These are phyloP conservation scores for Spea bombifrons DNA, from an alignment of 2,113 vertebrate genomes.

Conservation along the genomic window DNA sequence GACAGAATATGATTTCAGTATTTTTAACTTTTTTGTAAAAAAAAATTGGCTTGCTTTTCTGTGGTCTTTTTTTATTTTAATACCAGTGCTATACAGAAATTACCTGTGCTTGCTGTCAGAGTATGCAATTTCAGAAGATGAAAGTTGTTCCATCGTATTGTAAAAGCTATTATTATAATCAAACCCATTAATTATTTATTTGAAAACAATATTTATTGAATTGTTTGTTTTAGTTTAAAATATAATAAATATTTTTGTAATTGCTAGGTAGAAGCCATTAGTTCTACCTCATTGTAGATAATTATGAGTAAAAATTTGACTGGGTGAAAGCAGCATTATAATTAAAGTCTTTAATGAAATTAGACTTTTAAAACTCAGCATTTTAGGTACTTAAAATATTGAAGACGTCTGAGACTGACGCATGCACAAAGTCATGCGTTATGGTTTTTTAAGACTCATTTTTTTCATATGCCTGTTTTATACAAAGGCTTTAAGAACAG, in stretches of 20 bases:
- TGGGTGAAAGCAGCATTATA: not conserved
- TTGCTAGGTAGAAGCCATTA: constrained; percentile 1
- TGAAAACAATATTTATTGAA: not conserved
- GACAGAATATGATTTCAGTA: too few relatives aligned
- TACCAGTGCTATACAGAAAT: not conserved
- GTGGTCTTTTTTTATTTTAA: not conserved
- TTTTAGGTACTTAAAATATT: not conserved
- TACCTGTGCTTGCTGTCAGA: not conserved
- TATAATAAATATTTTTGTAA: not conserved
- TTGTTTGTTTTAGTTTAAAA: not conserved
- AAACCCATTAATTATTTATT: not conserved
- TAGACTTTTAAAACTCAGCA: not conserved
- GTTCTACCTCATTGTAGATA: not conserved
- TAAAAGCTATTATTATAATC: not conserved
- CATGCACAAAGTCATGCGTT: too few relatives aligned
- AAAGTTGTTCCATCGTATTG: not conserved
- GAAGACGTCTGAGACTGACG: too few relatives aligned
- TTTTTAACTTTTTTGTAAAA: too few relatives aligned
- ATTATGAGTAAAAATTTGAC: not conserved
- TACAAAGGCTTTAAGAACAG: too few relatives aligned
- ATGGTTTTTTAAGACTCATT: too few relatives aligned
- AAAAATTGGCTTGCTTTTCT: not conserved
- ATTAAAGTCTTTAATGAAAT: not conserved
- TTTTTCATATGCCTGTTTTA: too few relatives aligned
- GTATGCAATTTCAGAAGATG: not conserved